Base-by-base conservation (phyloP, 2,113 vertebrate genomes). In the Marmota monax region DNA sequence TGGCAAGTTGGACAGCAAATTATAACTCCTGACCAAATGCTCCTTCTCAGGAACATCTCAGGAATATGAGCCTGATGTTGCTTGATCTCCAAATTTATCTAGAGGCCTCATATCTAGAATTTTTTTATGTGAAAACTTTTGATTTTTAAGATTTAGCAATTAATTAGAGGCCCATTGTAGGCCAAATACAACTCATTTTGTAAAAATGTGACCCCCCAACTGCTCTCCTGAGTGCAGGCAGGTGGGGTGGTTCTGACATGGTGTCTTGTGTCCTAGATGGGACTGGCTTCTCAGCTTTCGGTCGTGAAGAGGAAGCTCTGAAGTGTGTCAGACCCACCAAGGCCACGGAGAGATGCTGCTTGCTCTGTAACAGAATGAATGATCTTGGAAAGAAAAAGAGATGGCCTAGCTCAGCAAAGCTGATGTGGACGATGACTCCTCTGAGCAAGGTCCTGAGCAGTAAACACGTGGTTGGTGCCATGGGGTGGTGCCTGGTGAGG, bases 321-420 rank as follows among this genome's bases (percentile, higher is more conserved):
- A 9, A 34, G 34, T 22, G 8, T 8, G 7, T 70, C 4, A 13
- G 11, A 69, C 37, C 39, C 37, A 2, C 37, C 8, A 5, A 14
- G 25, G 37, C 56, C 4, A 0, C 18, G 5, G 67, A 79, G 29
- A 39, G 39, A 23, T 53, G 16, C 5, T 39, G 0, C 7, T 34
- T 74, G 32, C n/a, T 84, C 51, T 37, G 39, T 20, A 1, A 10
- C 22, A 63, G 73, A 70, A 96, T 94, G 79, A 65, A 95, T 95
- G 9, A 2, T 84, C 37, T 0, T 45, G 58, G 84, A 56, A 77
- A 83, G 84, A 88, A 20, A 95, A 84, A 39, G 23, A 20, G 90
- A 77, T 48, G 25, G 32, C 34, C 67, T 1, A 13, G 29, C 39
- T 9, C 77, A 73, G 77, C 42, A n/a, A 85, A 45, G 61, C 20